Base-by-base conservation (phyloP, 1,140 invertebrate species). In the Melanaphis sacchari region DNA sequence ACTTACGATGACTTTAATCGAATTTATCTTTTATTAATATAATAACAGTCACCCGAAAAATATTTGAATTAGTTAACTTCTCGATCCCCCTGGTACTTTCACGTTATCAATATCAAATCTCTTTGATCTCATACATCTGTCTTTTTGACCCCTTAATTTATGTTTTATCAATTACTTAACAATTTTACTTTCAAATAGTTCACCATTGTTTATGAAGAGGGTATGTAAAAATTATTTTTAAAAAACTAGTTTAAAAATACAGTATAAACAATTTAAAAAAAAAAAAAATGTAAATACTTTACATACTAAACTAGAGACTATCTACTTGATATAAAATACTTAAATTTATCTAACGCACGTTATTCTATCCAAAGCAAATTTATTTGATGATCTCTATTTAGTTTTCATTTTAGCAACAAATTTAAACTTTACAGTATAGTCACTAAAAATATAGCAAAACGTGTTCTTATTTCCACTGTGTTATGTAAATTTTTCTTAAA, bases 21-120 rank as follows among this genome's bases (percentile, higher is more conserved):
- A 66, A 90, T 90, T 90, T 40, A 66, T 66, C 41, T 66, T 41
- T 40, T 90, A 90, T 59, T 59, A 59, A 59, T 90, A 90, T 90
- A 90, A 90, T 90, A 66, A 90, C 89, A 15, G 52, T 21, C 15
- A 38, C 52, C 26, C 26, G 52, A 66, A 90, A 89, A 90, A 66
- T 90, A 90, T 90, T 43, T 11, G 26, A 41, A 90, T 66, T n/a
- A 59, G 52, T 90, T 24, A 22, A 31, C 24, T 26, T 15, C 8
- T 36, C 24, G 2, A 6, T 31, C 24, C 54, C 26, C 26, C 59
- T 5, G 59, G 59, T 76, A 7, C 52, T 90, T 41, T 1, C 11
- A 0, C 24, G 87, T 52, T 52, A 52, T 89, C 36, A 26, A 59
- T 90, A 90, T 1, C 52, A 15, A 36, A 89, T 18, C 89, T 38